Percentiles rank a stretch among this genome's conserved stretches.
Evolutionary conservation across 2,888 invertebrate genomes (phyloP).

Genomic region (Netelia fuscicornis): DNA sequence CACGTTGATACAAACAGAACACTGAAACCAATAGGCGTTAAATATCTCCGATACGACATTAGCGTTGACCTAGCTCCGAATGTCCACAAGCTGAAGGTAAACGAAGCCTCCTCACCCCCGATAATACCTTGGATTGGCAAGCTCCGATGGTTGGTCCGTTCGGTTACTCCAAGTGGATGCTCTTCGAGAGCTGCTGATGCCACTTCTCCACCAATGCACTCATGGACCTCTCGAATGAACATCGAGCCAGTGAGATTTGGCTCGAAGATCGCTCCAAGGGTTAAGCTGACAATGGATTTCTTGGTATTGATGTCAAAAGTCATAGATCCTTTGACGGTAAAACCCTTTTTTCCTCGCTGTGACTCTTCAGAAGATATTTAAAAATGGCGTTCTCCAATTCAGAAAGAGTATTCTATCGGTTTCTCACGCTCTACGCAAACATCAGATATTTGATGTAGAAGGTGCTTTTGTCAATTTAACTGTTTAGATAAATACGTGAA

Average conservation of each 20-base stretch:
- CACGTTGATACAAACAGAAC: conserved; percentile 16
- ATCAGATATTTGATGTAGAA: too few species aligned
- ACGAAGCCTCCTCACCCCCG: not conserved
- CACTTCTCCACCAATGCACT: conserved; percentile 49
- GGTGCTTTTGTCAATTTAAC: too few species aligned
- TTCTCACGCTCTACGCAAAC: too few species aligned
- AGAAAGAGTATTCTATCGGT: too few species aligned
- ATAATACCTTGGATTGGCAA: conserved; percentile 36
- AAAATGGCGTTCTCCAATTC: too few species aligned
- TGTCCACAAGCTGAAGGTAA: not conserved
- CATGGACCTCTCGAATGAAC: conserved; percentile 18
- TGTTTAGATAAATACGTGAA: too few species aligned
- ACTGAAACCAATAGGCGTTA: not conserved
- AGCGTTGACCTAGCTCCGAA: not conserved
- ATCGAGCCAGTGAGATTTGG: conserved; percentile 23
- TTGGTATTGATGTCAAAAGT: conserved; percentile 12
- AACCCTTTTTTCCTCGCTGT: too few species aligned
- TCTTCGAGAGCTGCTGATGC: conserved; percentile 18
- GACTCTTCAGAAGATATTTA: too few species aligned
- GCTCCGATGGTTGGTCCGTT: conserved; percentile 3
- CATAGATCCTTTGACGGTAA: not conserved
- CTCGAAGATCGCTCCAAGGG: not conserved
- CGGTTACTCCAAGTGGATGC: conserved; percentile 28
- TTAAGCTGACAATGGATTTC: not conserved
- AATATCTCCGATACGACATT: not conserved